phyloP scores from a whole-genome alignment of 2,797 vertebrate genomes.

The Chloroceryle amazona region DNA sequence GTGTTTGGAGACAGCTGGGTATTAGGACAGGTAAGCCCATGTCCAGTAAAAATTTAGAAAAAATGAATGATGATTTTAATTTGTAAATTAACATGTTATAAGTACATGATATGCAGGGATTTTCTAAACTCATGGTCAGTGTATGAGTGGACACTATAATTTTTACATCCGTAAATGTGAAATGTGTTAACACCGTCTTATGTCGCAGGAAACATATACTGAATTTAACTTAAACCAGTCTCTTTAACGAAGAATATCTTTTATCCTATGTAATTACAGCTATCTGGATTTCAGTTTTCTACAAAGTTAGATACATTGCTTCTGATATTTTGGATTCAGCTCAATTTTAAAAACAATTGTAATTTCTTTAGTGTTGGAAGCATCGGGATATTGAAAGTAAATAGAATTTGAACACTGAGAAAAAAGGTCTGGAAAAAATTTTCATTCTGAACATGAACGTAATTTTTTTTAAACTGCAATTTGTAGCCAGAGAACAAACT shows the following conservation, averaged over 20 bases:
- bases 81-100: neutral
- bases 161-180: neutral
- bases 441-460: neutral
- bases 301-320: neutral
- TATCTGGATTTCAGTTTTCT: neutral
- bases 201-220: neutral
- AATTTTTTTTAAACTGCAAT: neutral
- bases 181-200: neutral
- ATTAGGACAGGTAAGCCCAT: slow-evolving; percentile 90
- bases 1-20: slow-evolving; percentile 98
- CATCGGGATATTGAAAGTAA: neutral
- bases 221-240: neutral
- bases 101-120: neutral
- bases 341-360: neutral
- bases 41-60: neutral
- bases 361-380: neutral
- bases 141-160: neutral
- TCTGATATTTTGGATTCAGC: neutral
- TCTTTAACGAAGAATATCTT: neutral
- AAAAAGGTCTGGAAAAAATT: neutral
- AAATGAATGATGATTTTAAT: neutral
- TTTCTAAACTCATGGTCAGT: neutral
- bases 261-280: neutral
- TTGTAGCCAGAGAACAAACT: neutral
- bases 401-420: neutral